These are phyloP conservation scores for Petaurus breviceps DNA, from an alignment of 2,113 vertebrate species.

Conservation along the genomic window DNA sequence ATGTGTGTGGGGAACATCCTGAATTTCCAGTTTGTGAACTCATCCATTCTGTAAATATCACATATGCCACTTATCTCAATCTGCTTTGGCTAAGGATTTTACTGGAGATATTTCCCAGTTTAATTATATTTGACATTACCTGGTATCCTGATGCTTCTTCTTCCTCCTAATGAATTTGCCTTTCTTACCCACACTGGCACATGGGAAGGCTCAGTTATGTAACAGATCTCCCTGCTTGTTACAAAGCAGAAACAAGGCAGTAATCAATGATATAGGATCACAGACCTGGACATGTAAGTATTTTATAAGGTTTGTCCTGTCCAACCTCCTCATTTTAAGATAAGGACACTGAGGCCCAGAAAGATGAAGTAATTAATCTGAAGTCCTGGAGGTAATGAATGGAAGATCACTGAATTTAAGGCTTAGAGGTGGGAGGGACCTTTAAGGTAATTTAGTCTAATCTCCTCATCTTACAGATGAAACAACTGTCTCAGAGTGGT, in stretches of 20 bases:
- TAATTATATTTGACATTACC: constrained; percentile 1
- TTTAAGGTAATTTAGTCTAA: background rate
- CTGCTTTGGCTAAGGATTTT: background rate
- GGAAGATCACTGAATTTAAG: background rate
- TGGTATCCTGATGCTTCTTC: background rate
- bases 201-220: background rate
- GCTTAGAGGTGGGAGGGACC: background rate
- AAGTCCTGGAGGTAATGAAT: background rate
- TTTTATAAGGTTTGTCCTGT: background rate
- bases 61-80: background rate
- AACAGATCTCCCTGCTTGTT: background rate
- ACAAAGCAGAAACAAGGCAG: background rate
- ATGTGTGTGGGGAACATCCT: background rate
- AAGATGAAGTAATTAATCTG: background rate
- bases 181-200: background rate
- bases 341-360: background rate
- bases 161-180: background rate
- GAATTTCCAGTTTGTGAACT: background rate
- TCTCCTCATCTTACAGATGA: background rate
- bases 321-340: background rate
- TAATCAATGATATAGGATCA: background rate
- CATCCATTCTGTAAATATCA: background rate
- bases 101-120: background rate
- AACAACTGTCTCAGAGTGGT: background rate
- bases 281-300: background rate